Evolutionary conservation across 2,888 invertebrate species (phyloP), one percentile per base, ranked within the genome.

Genomic region (Pilophorus perplexus): DNA sequence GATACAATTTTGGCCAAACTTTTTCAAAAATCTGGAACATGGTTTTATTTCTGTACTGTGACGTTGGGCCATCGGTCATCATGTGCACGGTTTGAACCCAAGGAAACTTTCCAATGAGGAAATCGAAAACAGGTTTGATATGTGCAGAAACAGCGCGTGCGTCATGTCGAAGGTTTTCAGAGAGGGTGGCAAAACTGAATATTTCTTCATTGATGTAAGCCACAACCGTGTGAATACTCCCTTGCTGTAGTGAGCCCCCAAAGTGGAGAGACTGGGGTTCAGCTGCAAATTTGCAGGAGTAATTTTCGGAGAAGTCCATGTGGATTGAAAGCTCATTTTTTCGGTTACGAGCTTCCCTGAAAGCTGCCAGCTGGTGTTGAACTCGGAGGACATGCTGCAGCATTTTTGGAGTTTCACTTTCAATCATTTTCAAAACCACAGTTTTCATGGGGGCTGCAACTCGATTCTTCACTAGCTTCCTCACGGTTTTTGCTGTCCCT

Each of bases 1-100:
- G 52, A 25, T 27, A 52, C 52, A 52, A 2, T 23, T 25, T 52
- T 3, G 52, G 52, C 8, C 22, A 28, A 23, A 52, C 3, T 52
- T 52, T 52, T 6, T 16, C 52, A 8, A 52, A n/a, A 28, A 52
- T 52, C 8, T 10, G 16, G n/a, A 52, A 52, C 52, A 52, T 23
- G 3, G 25, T 52, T 12, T 27, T 8, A 50, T 67, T 67, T 33
- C 38, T 44, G 18, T 67, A 67, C 40, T 67, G 67, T 3, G 38
- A 25, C 28, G 67, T 48, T 10, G 67, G 67, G 12, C 67, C 60
- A 25, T 66, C 66, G 28, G 57, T 48, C 10, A 66, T 55, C n/a
- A 66, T 46, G 22, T 66, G 44, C 10, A 66, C 59, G 22, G 46
- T 66, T 27, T 48, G 12, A n/a, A 59, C 20, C 10, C n/a, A 37